Conservation (phyloP, 2,888 invertebrate genomes). For the Aspidapion aeneum region DNA sequence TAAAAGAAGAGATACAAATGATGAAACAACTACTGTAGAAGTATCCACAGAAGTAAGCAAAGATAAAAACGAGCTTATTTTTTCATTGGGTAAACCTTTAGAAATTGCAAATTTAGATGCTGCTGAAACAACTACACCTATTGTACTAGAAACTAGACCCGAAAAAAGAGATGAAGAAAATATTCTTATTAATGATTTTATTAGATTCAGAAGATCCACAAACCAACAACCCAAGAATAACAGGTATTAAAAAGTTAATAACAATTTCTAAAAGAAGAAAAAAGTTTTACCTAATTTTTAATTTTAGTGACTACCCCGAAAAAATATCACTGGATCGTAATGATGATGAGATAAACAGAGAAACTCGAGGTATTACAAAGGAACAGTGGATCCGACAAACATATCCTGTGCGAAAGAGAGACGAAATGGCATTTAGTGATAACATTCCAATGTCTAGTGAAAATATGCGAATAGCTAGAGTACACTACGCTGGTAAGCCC, state of each 20-base stretch:
- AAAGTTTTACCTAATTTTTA: no score
- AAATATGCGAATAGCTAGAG: constrained; percentile 59
- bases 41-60: neutral
- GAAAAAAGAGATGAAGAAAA: constrained; percentile 18
- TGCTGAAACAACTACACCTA: constrained; percentile 21
- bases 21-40: neutral
- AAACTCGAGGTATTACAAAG: constrained; percentile 55
- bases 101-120: constrained; percentile 32
- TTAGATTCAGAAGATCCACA: constrained; percentile 37
- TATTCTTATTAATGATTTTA: constrained; percentile 41
- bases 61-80: neutral
- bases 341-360: constrained; percentile 44
- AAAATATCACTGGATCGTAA: constrained; percentile 31
- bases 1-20: neutral
- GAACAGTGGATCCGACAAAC: constrained; percentile 62
- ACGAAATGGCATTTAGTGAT: constrained; percentile 37
- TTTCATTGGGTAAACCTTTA: constrained; percentile 33
- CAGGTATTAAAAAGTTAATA: constrained; percentile 11
- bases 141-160: constrained; percentile 10
- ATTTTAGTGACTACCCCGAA: constrained; percentile 18
- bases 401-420: constrained; percentile 46
- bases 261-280: no score
- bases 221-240: constrained; percentile 13
- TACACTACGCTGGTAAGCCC: constrained; percentile 63
- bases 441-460: constrained; percentile 56